Conservation (phyloP, 1,140 invertebrate genomes). For the Harlomillsia oculata region DNA sequence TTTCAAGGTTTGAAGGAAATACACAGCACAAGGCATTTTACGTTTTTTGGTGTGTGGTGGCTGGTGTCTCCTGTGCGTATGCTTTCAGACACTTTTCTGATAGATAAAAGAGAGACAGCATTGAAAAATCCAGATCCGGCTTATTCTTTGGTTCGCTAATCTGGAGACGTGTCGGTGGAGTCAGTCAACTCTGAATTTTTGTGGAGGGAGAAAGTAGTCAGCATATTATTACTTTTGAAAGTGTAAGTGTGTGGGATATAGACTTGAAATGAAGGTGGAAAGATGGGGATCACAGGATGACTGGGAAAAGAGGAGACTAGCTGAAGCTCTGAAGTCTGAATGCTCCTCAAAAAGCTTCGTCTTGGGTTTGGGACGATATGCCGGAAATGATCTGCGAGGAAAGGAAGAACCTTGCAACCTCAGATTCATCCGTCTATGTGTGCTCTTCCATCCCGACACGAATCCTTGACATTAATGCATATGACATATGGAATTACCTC, state of each 20-base stretch:
- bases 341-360: too few species aligned
- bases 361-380: too few species aligned
- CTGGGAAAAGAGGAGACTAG: too few species aligned
- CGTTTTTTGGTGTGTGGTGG: not conserved
- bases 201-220: too few species aligned
- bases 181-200: too few species aligned
- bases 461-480: conserved; percentile 36
- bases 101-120: conserved; percentile 16
- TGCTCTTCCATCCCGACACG: conserved; percentile 20
- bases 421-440: conserved; percentile 34
- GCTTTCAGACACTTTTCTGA: not conserved
- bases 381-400: conserved; percentile 26
- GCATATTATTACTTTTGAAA: too few species aligned
- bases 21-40: too few species aligned
- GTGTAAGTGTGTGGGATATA: too few species aligned
- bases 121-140: conserved; percentile 20
- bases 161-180: conserved; percentile 12
- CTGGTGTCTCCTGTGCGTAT: not conserved
- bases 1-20: too few species aligned
- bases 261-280: not conserved
- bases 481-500: conserved; percentile 35
- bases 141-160: conserved; percentile 30
- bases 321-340: too few species aligned
- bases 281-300: not conserved
- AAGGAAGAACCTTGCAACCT: conserved; percentile 14